Conservation (phyloP, 2,113 vertebrate species). For the Carassius auratus region DNA sequence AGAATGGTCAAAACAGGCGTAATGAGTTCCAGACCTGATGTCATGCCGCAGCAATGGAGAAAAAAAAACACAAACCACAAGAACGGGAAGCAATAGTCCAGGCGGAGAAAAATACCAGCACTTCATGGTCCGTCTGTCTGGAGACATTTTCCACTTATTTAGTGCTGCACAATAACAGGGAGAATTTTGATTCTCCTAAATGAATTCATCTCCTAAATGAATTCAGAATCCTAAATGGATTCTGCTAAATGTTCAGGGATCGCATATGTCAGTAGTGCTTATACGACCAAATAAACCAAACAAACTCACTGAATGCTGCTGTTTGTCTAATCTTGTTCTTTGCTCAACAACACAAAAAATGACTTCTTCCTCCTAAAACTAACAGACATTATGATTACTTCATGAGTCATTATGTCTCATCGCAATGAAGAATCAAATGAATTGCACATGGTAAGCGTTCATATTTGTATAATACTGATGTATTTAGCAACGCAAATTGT, state of each 20-base stretch:
- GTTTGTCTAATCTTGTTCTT: neutral
- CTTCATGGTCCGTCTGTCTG: slow-evolving; percentile 67
- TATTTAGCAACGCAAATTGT: neutral
- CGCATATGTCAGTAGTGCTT: neutral
- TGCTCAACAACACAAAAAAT: neutral
- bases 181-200: slow-evolving; percentile 10
- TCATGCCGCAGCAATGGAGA: slow-evolving; percentile 73
- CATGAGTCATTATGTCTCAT: neutral
- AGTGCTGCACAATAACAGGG: neutral
- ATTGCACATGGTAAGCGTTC: neutral
- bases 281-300: neutral
- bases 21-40: slow-evolving; percentile 80
- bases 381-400: neutral
- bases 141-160: slow-evolving; percentile 66
- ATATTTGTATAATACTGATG: neutral
- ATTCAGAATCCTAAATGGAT: too few relatives aligned
- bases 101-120: slow-evolving; percentile 59
- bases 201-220: too few relatives aligned
- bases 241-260: neutral
- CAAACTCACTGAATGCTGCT: neutral
- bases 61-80: slow-evolving; percentile 66
- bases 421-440: neutral
- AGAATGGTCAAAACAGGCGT: slow-evolving; percentile 62
- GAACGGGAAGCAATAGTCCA: slow-evolving; percentile 51
- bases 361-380: neutral